phyloP scores from a whole-genome alignment of 1,140 invertebrate species.

The Bombus huntii region DNA sequence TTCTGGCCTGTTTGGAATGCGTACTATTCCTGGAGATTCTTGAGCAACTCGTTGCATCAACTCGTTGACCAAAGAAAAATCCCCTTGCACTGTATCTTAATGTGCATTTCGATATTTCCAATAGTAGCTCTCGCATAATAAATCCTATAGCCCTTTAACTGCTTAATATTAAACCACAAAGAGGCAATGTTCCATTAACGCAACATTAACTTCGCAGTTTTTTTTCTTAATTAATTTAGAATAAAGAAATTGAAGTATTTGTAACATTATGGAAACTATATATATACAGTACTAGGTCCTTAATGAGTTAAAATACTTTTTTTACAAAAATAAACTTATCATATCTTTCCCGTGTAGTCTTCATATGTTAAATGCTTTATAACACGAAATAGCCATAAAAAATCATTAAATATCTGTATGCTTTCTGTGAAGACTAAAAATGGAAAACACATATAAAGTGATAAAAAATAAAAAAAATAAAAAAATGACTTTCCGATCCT shows the following conservation, averaged over 20 bases:
- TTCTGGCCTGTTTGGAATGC: constrained; percentile 39
- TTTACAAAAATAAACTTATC: neutral
- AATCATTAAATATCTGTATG: neutral
- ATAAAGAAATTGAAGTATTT: no score
- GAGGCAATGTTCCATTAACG: no score
- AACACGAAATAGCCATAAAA: neutral
- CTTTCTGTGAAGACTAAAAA: neutral
- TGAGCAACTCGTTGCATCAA: constrained; percentile 4
- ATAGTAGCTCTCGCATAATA: neutral
- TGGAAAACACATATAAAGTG: neutral
- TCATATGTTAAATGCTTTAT: no score
- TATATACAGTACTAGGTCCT: no score
- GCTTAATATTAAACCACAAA: no score
- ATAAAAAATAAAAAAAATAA: neutral
- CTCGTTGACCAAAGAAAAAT: constrained; percentile 45
- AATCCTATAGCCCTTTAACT: neutral
- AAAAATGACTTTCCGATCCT: constrained; percentile 83
- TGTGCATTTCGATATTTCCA: neutral
- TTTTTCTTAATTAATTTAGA: no score
- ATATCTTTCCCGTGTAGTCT: neutral
- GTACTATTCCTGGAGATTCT: constrained; percentile 63
- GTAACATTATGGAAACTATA: no score
- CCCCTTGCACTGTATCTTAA: constrained; percentile 27
- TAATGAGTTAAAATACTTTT: neutral
- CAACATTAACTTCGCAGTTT: no score